Percentiles rank a stretch among this genome's conserved stretches.
Conservation (phyloP, 2,888 invertebrate species). For the Brenthis daphne region DNA sequence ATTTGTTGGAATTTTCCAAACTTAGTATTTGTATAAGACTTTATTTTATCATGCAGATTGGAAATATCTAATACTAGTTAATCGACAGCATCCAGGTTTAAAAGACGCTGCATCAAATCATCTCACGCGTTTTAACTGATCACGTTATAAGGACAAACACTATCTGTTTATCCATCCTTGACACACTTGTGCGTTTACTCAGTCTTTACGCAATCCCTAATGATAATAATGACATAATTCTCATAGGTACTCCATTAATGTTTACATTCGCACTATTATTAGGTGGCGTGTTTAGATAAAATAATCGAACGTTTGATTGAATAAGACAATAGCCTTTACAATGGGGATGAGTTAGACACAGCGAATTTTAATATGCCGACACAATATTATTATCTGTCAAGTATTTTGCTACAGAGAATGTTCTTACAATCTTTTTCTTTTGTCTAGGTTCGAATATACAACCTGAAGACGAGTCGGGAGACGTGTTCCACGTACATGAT, state of each 20-base stretch:
- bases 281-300: slow-evolving; percentile 18
- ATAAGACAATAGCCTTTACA: not conserved
- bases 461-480: slow-evolving; percentile 67
- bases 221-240: slow-evolving; percentile 61
- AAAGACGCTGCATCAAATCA: not conserved
- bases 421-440: slow-evolving; percentile 32
- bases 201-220: slow-evolving; percentile 45
- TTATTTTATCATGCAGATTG: no score
- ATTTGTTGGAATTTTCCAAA: no score
- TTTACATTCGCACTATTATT: slow-evolving; percentile 26
- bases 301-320: slow-evolving; percentile 8
- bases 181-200: slow-evolving; percentile 56
- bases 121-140: slow-evolving; percentile 29
- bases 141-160: slow-evolving; percentile 42
- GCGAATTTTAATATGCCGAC: no score
- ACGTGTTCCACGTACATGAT: slow-evolving; percentile 65
- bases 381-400: not conserved
- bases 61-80: no score
- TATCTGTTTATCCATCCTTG: slow-evolving; percentile 69
- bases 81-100: not conserved
- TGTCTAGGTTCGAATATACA: slow-evolving; percentile 68
- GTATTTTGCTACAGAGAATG: not conserved
- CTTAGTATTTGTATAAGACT: no score
- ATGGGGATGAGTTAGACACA: not conserved
- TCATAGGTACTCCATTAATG: slow-evolving; percentile 30